A percentile compares a stretch with the other conserved stretches of the same genome.
These are phyloP conservation scores for Theocolax elegans DNA, from an alignment of 1,140 invertebrate species.

Conservation along the genomic window DNA sequence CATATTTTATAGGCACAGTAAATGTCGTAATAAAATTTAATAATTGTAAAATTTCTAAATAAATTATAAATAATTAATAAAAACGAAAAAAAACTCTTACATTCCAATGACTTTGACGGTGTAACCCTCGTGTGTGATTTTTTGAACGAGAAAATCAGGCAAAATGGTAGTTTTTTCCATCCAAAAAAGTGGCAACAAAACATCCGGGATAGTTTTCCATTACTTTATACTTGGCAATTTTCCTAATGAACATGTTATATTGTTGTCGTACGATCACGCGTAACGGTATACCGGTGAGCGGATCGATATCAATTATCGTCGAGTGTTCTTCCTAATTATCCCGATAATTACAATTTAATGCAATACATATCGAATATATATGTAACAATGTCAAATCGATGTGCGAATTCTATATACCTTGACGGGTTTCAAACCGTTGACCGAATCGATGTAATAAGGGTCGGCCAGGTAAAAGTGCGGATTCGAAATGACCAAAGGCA, in stretches of 20 bases:
- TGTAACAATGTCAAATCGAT: too few relatives aligned
- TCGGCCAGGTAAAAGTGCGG: conserved; percentile 86
- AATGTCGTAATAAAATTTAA: too few relatives aligned
- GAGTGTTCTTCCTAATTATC: conserved; percentile 74
- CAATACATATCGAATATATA: too few relatives aligned
- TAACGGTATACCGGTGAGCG: conserved; percentile 76
- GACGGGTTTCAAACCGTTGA: conserved; percentile 79
- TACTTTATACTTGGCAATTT: conserved; percentile 73
- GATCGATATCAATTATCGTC: conserved; percentile 80
- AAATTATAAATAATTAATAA: too few relatives aligned
- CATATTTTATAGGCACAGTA: too few relatives aligned
- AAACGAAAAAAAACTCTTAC: too few relatives aligned
- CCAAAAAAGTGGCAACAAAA: conserved; percentile 79
- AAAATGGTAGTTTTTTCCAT: conserved; percentile 73
- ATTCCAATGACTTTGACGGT: too few relatives aligned
- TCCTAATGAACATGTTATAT: conserved; percentile 75
- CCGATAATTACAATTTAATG: too few relatives aligned
- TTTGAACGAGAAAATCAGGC: conserved; percentile 63
- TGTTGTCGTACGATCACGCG: conserved; percentile 76
- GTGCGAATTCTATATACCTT: too few relatives aligned
- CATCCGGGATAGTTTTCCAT: conserved; percentile 72
- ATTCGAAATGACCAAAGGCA: conserved; percentile 77
- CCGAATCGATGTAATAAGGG: conserved; percentile 71
- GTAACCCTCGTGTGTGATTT: too few relatives aligned
- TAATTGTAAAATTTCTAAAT: too few relatives aligned